These are phyloP conservation scores for Capromys pilorides DNA, from an alignment of 2,797 vertebrate species.

Conservation along the genomic window DNA sequence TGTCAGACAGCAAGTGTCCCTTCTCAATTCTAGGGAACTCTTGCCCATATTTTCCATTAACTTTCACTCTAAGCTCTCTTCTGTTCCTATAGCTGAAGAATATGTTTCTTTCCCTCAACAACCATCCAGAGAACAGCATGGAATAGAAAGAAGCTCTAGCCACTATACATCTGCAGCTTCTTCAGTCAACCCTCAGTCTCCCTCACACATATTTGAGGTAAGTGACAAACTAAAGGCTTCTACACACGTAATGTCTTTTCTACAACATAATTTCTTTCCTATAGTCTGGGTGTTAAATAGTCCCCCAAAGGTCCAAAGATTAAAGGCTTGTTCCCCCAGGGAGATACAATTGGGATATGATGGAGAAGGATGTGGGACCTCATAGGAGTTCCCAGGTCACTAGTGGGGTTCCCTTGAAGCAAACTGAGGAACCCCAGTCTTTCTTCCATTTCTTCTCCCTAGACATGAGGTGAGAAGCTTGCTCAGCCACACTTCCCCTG, in stretches of 20 bases:
- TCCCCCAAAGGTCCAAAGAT: background rate
- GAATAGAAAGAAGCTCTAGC: background rate
- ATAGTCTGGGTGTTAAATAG: background rate
- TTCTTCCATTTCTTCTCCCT: background rate
- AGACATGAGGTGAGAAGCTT: background rate
- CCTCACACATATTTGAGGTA: background rate
- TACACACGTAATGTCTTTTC: background rate
- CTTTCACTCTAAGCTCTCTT: background rate
- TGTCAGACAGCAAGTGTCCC: background rate
- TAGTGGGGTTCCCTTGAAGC: background rate
- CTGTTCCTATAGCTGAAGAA: background rate
- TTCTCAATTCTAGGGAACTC: background rate
- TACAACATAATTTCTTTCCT: background rate
- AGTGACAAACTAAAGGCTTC: background rate
- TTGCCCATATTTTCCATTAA: background rate
- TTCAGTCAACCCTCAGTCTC: background rate
- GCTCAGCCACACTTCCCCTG: background rate
- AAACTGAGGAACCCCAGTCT: background rate
- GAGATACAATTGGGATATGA: too few species aligned
- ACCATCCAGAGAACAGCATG: background rate
- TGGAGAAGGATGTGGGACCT: background rate
- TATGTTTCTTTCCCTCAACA: background rate
- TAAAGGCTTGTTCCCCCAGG: background rate
- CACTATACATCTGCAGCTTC: background rate
- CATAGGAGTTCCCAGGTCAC: background rate